Evolutionary conservation across 2,797 vertebrate species (phyloP).

Genomic region (Anolis apletophallus): DNA sequence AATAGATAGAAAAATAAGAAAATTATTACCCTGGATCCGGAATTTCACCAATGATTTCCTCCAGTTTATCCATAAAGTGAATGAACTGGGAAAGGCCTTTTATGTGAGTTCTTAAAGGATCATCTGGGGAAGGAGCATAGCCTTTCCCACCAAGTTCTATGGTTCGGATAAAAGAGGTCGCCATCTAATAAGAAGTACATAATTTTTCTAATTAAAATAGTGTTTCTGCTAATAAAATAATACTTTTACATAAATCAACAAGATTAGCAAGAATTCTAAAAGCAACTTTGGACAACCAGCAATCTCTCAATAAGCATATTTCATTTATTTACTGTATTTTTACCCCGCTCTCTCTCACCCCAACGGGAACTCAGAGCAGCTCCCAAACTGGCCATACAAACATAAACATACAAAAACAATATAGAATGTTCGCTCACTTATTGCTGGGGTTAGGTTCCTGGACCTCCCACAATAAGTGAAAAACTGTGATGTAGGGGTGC

Average conservation of each 20-base stretch:
- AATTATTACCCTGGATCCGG: slow-evolving; percentile 86
- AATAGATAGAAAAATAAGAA: slow-evolving; percentile 1
- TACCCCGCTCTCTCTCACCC: too few species aligned
- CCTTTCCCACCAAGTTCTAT: slow-evolving; percentile 92
- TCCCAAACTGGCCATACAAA: too few species aligned
- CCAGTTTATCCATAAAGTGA: slow-evolving; percentile 90
- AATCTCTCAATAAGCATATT: not conserved
- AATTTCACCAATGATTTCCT: slow-evolving; percentile 90
- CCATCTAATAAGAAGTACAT: slow-evolving; percentile 79
- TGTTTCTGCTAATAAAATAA: not conserved
- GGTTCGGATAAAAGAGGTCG: slow-evolving; percentile 90
- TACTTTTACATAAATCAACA: not conserved
- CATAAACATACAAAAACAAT: too few species aligned
- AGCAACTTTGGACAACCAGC: not conserved
- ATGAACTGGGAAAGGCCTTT: slow-evolving; percentile 90
- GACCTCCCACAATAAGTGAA: too few species aligned
- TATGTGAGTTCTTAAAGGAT: slow-evolving; percentile 88
- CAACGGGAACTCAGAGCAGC: too few species aligned
- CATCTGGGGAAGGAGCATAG: slow-evolving; percentile 85
- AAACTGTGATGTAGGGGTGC: too few species aligned
- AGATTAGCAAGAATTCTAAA: not conserved
- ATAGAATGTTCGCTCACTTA: too few species aligned
- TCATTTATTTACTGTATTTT: too few species aligned
- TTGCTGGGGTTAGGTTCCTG: too few species aligned
- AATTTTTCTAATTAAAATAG: slow-evolving; percentile 36